These are phyloP conservation scores for Brachyistius frenatus DNA, from an alignment of 2,113 vertebrate genomes.

Conservation along the genomic window DNA sequence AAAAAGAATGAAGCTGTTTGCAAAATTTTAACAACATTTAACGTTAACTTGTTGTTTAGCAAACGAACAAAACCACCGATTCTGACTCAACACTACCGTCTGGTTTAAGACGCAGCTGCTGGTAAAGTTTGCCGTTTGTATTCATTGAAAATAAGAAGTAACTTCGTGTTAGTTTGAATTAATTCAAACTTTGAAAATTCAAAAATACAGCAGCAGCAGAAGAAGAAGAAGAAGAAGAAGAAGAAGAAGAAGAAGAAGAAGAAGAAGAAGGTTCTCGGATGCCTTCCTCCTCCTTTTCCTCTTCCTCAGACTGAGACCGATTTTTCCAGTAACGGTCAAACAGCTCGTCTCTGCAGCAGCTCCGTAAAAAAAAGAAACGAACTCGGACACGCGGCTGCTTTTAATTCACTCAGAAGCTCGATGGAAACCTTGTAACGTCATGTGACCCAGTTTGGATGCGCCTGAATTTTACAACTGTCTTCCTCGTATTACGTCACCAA, in stretches of 20 bases:
- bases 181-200: too few relatives aligned
- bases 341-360: background rate
- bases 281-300: constrained; percentile 5
- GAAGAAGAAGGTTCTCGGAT: background rate
- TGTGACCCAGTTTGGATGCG: constrained; percentile 70
- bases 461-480: constrained; percentile 38
- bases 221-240: background rate
- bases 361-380: constrained; percentile 32
- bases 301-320: constrained; percentile 40
- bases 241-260: background rate
- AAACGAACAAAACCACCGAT: too few relatives aligned
- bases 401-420: constrained; percentile 64
- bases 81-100: too few relatives aligned
- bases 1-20: too few relatives aligned
- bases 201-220: background rate
- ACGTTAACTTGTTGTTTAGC: too few relatives aligned
- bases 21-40: too few relatives aligned
- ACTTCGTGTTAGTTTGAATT: too few relatives aligned
- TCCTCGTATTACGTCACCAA: constrained; percentile 63
- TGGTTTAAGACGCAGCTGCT: too few relatives aligned
- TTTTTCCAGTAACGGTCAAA: constrained; percentile 44
- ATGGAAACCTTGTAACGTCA: constrained; percentile 72
- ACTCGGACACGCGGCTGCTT: constrained; percentile 68
- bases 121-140: too few relatives aligned
- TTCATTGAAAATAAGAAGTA: too few relatives aligned